Conservation (phyloP, 2,888 invertebrate species). For the Cacoxenus indagator region DNA sequence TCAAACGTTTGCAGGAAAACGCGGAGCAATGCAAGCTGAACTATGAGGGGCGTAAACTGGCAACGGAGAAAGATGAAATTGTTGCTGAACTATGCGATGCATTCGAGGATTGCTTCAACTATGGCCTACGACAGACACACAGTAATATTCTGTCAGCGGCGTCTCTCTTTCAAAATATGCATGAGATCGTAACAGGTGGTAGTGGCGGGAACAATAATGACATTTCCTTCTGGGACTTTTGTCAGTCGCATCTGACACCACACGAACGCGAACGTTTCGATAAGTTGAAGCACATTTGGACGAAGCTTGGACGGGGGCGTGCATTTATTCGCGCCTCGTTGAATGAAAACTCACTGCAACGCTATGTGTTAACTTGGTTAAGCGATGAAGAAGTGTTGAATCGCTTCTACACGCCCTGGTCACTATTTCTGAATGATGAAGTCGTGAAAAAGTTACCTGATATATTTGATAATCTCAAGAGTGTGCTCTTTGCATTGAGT, state of each 20-base stretch:
- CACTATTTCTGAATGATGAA: conserved; percentile 86
- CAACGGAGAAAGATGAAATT: conserved; percentile 84
- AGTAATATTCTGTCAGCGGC: conserved; percentile 64
- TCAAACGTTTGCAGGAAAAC: conserved; percentile 58
- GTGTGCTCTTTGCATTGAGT: conserved; percentile 92
- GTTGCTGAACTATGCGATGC: conserved; percentile 77
- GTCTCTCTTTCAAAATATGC: conserved; percentile 76
- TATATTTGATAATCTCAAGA: conserved; percentile 88
- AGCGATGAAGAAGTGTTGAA: conserved; percentile 75
- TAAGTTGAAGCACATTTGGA: conserved; percentile 77
- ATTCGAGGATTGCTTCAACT: conserved; percentile 83
- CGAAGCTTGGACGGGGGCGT: conserved; percentile 75
- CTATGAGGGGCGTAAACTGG: conserved; percentile 91
- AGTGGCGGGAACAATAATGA: conserved; percentile 42
- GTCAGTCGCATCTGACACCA: conserved; percentile 83
- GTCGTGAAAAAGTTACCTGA: conserved; percentile 83
- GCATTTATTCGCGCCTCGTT: conserved; percentile 91
- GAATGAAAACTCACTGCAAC: conserved; percentile 91
- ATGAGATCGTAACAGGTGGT: conserved; percentile 77
- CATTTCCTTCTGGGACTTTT: conserved; percentile 83
- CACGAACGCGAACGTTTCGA: conserved; percentile 90
- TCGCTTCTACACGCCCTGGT: conserved; percentile 88
- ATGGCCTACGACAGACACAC: conserved; percentile 80
- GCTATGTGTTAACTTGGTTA: conserved; percentile 83
- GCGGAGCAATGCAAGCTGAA: conserved; percentile 78